Conservation (phyloP, 2,113 vertebrate species). For the Myanophis thanlyinensis region DNA sequence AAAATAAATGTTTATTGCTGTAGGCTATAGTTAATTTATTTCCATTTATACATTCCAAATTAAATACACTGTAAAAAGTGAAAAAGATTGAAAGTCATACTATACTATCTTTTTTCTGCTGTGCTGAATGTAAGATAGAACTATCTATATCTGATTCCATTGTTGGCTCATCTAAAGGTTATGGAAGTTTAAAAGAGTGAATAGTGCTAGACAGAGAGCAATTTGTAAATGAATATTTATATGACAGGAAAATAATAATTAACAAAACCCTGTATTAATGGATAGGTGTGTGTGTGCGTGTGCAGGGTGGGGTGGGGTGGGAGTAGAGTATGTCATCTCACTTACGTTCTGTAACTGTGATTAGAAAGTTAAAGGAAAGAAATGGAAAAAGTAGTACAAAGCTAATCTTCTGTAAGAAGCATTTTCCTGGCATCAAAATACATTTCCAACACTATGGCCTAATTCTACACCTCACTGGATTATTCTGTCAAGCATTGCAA, state of each 20-base stretch:
- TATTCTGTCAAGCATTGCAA: constrained; percentile 10
- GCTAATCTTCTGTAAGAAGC: neutral
- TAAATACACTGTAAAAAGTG: constrained; percentile 52
- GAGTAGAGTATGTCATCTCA: neutral
- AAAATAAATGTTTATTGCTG: constrained; percentile 57
- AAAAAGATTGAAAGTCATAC: constrained; percentile 32
- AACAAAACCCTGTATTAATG: neutral
- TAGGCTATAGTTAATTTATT: constrained; percentile 51
- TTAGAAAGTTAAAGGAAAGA: neutral
- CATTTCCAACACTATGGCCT: neutral
- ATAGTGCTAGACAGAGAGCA: neutral
- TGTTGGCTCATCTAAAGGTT: constrained; percentile 3
- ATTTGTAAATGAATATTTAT: constrained; percentile 14
- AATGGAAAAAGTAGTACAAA: neutral
- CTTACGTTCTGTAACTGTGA: neutral
- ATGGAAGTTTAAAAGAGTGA: neutral
- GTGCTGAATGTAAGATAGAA: constrained; percentile 7
- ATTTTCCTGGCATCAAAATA: neutral
- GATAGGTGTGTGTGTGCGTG: neutral
- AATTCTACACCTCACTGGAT: neutral
- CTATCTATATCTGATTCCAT: constrained; percentile 3
- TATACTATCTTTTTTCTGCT: constrained; percentile 34
- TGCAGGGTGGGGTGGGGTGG: too few species aligned
- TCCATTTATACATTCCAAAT: constrained; percentile 52
- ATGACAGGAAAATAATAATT: neutral